These are phyloP conservation scores for Perodicticus potto DNA, from an alignment of 2,797 vertebrate genomes.

Conservation along the genomic window DNA sequence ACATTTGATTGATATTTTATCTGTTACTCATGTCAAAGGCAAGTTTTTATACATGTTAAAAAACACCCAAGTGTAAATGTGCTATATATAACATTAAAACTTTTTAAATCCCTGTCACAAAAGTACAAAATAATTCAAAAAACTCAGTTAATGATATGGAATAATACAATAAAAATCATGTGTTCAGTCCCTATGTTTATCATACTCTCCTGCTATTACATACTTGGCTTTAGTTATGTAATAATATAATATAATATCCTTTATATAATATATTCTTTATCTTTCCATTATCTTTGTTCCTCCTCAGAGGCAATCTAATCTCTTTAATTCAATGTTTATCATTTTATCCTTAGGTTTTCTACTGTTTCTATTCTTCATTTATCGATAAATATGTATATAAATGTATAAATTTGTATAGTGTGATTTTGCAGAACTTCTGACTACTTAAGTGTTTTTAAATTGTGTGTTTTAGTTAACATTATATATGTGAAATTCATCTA, in stretches of 20 bases:
- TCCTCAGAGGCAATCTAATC: not conserved
- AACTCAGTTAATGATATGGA: not conserved
- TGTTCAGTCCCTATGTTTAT: not conserved
- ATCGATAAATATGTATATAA: not conserved
- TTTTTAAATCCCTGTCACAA: slow-evolving; percentile 44
- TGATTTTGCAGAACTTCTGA: slow-evolving; percentile 8
- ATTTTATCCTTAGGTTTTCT: slow-evolving; percentile 17
- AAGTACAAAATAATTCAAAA: slow-evolving; percentile 5
- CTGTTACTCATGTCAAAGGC: not conserved
- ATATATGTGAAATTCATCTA: not conserved
- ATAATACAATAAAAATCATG: not conserved
- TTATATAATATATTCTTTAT: not conserved
- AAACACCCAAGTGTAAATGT: not conserved
- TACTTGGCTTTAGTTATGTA: not conserved
- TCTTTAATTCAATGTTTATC: not conserved
- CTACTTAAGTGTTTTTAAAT: not conserved
- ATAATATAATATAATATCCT: not conserved
- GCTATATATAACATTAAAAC: not conserved
- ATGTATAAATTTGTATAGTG: not conserved
- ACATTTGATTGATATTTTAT: not conserved
- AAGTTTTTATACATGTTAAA: not conserved
- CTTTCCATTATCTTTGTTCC: not conserved
- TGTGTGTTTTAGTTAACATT: not conserved
- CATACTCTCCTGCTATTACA: not conserved
- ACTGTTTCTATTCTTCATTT: slow-evolving; percentile 18